Evolutionary conservation across 2,888 invertebrate genomes (phyloP).

Genomic region (Eilema sororculum): DNA sequence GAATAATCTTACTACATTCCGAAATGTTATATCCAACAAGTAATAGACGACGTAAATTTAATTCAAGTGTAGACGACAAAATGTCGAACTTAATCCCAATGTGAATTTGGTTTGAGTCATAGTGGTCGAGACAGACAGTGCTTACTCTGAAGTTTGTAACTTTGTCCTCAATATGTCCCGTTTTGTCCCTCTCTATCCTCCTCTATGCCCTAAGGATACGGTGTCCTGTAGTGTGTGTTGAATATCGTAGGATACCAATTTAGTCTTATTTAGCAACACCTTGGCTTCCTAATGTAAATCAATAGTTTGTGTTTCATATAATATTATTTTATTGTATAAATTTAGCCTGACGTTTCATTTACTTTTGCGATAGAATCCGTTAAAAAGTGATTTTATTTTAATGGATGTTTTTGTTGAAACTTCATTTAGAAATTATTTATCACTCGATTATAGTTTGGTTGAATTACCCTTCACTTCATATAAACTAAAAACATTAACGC

Average conservation of each 20-base stretch:
- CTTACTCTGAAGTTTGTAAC: slow-evolving; percentile 79
- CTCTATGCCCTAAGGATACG: slow-evolving; percentile 63
- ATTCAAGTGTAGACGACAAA: slow-evolving; percentile 66
- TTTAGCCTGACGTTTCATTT: too few relatives aligned
- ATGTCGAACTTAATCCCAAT: slow-evolving; percentile 75
- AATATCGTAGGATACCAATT: slow-evolving; percentile 74
- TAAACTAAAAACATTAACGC: neutral
- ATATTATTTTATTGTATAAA: too few relatives aligned
- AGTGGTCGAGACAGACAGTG: slow-evolving; percentile 72
- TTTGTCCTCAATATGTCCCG: slow-evolving; percentile 58
- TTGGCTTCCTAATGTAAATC: slow-evolving; percentile 58
- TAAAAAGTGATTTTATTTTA: too few relatives aligned
- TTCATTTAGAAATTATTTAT: neutral
- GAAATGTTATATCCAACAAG: slow-evolving; percentile 43
- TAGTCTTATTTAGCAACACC: slow-evolving; percentile 75
- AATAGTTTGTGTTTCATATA: slow-evolving; percentile 23
- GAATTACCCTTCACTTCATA: neutral
- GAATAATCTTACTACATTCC: slow-evolving; percentile 43
- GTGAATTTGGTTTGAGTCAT: slow-evolving; percentile 67
- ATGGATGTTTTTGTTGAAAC: too few relatives aligned
- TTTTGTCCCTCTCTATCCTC: slow-evolving; percentile 34
- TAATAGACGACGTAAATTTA: slow-evolving; percentile 58
- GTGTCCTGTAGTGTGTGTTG: slow-evolving; percentile 66
- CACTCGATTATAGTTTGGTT: neutral
- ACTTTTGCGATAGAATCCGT: too few relatives aligned